Base-by-base conservation (phyloP, 2,113 vertebrate species). In the Daboia siamensis region DNA sequence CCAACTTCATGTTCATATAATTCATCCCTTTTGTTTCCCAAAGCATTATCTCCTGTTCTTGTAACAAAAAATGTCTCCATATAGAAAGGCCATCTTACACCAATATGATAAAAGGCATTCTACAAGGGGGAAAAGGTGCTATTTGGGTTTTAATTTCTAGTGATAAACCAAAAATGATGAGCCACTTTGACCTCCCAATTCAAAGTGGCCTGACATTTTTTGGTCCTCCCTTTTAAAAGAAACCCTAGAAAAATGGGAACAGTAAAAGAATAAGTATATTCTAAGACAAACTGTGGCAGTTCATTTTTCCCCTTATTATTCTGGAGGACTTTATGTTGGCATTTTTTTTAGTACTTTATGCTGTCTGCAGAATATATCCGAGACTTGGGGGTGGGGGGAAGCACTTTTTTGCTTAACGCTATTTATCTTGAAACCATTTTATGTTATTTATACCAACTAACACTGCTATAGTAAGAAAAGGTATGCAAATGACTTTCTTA, bases 381-480 rank as follows among this genome's bases (percentile, higher is more conserved):
- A 80, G n/a, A 57, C n/a, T 89, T 3, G 15, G 24, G 33, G 39
- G 26, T 46, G 12, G 12, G 12, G 24, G 17, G n/a, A 21, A 64
- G 23, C 59, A 24, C n/a, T 7, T 12, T 93, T 95, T 29, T 93
- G 84, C 33, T 91, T 56, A 91, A 91, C 90, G 29, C 3, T 57
- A 55, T 80, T 94, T 92, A 84, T 54, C 90, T 54, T 80, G 61
- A 55, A 90, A 57, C 94, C 56, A 93, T 15, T 94, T 93, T 89
- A 84, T 86, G 1, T 90, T 91, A 54, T 33, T 13, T 94, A 80
- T 80, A 44, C 33, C 94, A 2, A 23, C 39, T 84, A 9, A 23
- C 26, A 93, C 24, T 56, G 29, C 17, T 93, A 33, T 87, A 92
- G 4, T 89, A 92, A 90, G 90, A 57, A n/a, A 56, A 0, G 0